Percentiles rank a stretch among this genome's conserved stretches.
Conservation (phyloP, 2,888 invertebrate genomes). For the Conus canariensis region DNA sequence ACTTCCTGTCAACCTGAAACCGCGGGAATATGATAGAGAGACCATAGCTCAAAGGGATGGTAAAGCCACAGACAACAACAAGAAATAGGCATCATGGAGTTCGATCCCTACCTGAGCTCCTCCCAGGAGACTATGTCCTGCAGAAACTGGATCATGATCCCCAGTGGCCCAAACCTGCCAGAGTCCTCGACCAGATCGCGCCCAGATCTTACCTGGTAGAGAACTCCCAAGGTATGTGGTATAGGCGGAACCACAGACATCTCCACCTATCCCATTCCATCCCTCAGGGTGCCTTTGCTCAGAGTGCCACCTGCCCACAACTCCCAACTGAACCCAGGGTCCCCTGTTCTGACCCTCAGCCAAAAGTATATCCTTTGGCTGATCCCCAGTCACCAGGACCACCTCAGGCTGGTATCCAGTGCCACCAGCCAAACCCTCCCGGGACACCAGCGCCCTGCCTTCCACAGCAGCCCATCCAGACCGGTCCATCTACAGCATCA, state of each 20-base stretch:
- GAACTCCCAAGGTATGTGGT: not conserved
- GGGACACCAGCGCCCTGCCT: not conserved
- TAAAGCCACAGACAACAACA: not conserved
- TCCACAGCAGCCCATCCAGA: not conserved
- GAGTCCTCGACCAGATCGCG: not conserved
- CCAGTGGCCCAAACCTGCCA: not conserved
- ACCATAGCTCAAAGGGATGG: not conserved
- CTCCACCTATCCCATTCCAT: not conserved
- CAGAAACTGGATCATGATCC: not conserved
- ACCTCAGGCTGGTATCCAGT: not conserved
- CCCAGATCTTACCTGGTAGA: not conserved
- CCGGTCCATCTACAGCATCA: not conserved
- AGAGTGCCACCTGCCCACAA: not conserved
- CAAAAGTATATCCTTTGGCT: not conserved
- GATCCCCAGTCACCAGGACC: not conserved
- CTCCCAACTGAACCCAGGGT: not conserved
- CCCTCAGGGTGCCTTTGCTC: not conserved
- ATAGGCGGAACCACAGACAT: not conserved
- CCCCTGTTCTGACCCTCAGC: not conserved
- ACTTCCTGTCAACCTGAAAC: not conserved
- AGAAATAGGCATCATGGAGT: slow-evolving; percentile 27
- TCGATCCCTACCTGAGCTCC: not conserved
- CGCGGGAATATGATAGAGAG: not conserved
- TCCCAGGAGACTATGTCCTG: not conserved
- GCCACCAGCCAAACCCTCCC: not conserved